Conservation (phyloP, 2,888 invertebrate genomes). For the Tipula unca region DNA sequence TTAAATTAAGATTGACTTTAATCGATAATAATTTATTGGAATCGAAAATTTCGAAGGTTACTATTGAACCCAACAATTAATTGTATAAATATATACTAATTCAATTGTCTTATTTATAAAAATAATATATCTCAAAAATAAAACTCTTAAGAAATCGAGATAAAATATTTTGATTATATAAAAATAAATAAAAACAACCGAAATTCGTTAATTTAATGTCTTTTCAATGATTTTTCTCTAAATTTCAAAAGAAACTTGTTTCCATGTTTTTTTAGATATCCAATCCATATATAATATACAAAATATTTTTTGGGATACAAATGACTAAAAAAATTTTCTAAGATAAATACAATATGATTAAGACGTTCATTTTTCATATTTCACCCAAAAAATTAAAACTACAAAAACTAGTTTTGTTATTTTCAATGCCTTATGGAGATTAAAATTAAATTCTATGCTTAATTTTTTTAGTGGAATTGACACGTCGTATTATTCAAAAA, state of each 20-base stretch:
- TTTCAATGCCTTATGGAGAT: background rate
- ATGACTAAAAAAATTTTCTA: conserved; percentile 8
- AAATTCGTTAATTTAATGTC: background rate
- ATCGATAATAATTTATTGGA: background rate
- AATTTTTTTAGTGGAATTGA: background rate
- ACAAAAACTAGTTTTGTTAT: background rate
- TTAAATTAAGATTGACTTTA: background rate
- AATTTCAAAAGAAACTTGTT: conserved; percentile 3
- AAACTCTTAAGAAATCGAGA: background rate
- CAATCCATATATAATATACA: background rate
- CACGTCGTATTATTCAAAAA: background rate
- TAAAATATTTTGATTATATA: background rate
- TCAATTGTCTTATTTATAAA: background rate
- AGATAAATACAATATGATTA: background rate
- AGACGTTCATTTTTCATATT: background rate
- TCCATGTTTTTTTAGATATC: background rate
- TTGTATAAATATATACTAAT: background rate
- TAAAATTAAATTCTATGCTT: background rate
- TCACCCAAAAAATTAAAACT: background rate
- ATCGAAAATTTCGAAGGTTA: background rate
- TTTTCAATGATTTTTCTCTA: background rate
- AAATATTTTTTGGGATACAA: background rate
- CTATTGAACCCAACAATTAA: background rate
- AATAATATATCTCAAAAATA: background rate
- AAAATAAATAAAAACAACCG: background rate